These are phyloP conservation scores for Nasonia giraulti DNA, from an alignment of 1,140 invertebrate genomes.

Conservation along the genomic window DNA sequence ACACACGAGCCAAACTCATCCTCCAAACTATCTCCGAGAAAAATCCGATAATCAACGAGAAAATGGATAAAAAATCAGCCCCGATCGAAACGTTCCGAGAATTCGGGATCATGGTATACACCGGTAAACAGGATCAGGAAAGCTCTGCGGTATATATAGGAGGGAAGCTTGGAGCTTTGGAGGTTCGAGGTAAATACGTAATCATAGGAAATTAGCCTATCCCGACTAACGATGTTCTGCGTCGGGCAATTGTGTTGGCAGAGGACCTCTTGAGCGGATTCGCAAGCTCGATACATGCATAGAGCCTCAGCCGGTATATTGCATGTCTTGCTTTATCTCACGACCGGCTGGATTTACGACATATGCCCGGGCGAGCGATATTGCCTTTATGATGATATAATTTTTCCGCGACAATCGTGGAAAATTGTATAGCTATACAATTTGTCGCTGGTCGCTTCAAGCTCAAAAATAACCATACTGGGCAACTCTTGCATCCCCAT, in stretches of 20 bases:
- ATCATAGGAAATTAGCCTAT: conserved; percentile 18
- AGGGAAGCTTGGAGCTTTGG: neutral
- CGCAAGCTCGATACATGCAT: neutral
- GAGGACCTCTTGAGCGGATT: neutral
- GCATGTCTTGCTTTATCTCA: neutral
- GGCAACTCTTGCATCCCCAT: too few species aligned
- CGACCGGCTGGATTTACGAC: neutral
- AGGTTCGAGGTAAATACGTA: conserved; percentile 10
- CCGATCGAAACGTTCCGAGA: neutral
- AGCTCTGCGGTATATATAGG: neutral
- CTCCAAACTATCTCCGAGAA: neutral
- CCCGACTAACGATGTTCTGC: neutral
- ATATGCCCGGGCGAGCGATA: neutral
- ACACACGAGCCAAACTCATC: neutral
- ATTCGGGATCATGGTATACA: neutral
- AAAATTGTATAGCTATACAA: too few species aligned
- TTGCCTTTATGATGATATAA: too few species aligned
- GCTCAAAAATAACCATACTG: too few species aligned
- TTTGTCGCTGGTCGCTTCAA: too few species aligned
- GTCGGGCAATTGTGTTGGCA: neutral
- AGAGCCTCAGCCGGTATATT: neutral
- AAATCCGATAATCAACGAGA: neutral
- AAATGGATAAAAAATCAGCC: neutral
- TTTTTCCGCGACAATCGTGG: too few species aligned
- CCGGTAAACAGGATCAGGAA: neutral